phyloP scores from a whole-genome alignment of 1,140 invertebrate species.

The Sipha flava region DNA sequence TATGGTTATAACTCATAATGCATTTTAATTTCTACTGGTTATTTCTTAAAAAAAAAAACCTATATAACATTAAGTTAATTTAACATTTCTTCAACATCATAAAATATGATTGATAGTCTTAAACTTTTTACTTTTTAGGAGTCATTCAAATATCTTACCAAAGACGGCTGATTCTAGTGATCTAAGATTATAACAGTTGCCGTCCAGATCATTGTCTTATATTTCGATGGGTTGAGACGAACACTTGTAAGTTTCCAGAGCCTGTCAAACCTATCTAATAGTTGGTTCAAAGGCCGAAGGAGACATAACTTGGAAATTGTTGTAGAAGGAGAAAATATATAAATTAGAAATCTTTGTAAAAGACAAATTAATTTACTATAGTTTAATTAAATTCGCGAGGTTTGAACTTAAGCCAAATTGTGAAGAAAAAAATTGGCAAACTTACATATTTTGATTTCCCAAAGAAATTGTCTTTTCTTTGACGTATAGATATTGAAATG shows the following conservation, averaged over 20 bases:
- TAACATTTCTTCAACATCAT: too few species aligned
- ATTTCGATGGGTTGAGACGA: slow-evolving; percentile 31
- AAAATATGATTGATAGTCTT: too few species aligned
- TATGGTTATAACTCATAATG: too few species aligned
- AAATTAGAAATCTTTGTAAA: not conserved
- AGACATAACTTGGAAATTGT: slow-evolving; percentile 13
- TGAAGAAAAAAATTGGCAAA: not conserved
- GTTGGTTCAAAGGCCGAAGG: slow-evolving; percentile 30
- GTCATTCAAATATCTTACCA: slow-evolving; percentile 31
- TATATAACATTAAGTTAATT: too few species aligned
- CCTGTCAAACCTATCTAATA: slow-evolving; percentile 10
- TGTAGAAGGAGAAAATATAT: not conserved
- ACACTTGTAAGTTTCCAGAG: slow-evolving; percentile 21
- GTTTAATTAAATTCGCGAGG: not conserved
- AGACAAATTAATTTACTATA: not conserved
- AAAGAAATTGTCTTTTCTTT: slow-evolving; percentile 3
- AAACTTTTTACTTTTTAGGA: not conserved
- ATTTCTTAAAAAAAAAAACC: too few species aligned
- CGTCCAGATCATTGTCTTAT: not conserved
- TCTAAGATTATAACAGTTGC: not conserved
- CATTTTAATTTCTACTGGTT: too few species aligned
- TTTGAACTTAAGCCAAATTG: not conserved
- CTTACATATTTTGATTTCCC: not conserved
- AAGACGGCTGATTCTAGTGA: slow-evolving; percentile 23
- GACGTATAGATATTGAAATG: slow-evolving; percentile 46